phyloP scores from a whole-genome alignment of 2,113 vertebrate species.

The Centropus unirufus region DNA sequence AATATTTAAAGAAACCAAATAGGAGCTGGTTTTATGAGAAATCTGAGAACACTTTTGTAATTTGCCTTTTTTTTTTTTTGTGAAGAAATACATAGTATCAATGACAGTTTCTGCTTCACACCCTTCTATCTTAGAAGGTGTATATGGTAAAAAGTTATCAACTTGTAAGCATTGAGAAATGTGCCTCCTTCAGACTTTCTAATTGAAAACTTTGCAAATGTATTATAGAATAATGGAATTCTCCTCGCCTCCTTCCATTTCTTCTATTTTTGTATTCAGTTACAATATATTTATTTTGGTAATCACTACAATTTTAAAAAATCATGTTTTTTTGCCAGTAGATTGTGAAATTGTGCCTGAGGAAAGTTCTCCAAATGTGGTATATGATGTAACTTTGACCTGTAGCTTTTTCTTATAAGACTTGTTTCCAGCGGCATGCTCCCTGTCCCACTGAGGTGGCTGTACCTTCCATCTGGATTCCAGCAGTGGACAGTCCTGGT shows the following conservation, averaged over 20 bases:
- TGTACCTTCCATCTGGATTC: conserved; percentile 69
- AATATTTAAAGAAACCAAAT: conserved; percentile 14
- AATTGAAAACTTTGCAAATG: not conserved
- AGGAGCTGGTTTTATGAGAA: conserved; percentile 24
- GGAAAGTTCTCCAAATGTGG: not conserved
- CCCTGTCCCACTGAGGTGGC: not conserved
- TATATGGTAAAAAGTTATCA: not conserved
- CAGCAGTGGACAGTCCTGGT: conserved; percentile 67
- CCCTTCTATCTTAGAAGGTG: not conserved
- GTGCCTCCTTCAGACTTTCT: not conserved
- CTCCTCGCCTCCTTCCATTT: accelerated
- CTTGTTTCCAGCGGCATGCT: not conserved
- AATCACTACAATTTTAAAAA: not conserved
- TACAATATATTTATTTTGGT: not conserved
- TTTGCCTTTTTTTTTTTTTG: not conserved
- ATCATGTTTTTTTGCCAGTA: not conserved
- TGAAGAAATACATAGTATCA: not conserved
- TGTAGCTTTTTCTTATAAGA: not conserved
- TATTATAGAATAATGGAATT: not conserved
- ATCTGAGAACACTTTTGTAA: not conserved
- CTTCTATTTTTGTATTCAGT: not conserved
- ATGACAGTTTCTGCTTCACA: not conserved
- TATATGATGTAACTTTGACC: not conserved
- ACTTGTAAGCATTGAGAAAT: not conserved
- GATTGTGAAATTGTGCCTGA: not conserved